Percentiles rank a stretch among this genome's conserved stretches.
Evolutionary conservation across 1,140 invertebrate genomes (phyloP).

Genomic region (Fopius arisanus): DNA sequence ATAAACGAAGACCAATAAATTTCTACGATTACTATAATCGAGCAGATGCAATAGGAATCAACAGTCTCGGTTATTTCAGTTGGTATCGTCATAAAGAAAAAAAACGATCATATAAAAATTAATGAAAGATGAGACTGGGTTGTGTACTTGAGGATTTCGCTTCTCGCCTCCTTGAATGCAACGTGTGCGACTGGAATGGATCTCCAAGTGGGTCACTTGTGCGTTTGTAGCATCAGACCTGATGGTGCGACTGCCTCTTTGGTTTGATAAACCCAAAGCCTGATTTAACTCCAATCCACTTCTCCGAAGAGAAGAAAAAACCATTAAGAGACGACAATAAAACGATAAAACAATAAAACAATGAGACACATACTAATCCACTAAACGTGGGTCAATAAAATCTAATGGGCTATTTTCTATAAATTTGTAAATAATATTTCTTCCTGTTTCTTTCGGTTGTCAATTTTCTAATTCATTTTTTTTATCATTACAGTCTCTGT

Average conservation of each 20-base stretch:
- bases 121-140: constrained; percentile 8
- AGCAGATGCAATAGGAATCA: not conserved
- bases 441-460: no score
- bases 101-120: not conserved
- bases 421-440: no score
- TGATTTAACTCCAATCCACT: not conserved
- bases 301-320: not conserved
- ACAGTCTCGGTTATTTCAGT: not conserved
- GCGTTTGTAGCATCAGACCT: constrained; percentile 5
- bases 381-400: no score
- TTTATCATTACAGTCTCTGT: no score
- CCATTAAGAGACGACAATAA: no score
- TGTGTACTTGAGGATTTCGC: not conserved
- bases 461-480: no score
- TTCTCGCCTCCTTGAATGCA: constrained; percentile 3
- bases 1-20: no score
- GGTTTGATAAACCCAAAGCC: not conserved
- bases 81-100: not conserved
- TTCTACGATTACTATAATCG: no score
- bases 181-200: not conserved
- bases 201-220: not conserved
- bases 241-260: not conserved
- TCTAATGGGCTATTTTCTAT: no score
- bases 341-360: no score
- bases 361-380: no score